Evolutionary conservation across 1,140 invertebrate species (phyloP).

Genomic region (Druon quercuslanigerum): DNA sequence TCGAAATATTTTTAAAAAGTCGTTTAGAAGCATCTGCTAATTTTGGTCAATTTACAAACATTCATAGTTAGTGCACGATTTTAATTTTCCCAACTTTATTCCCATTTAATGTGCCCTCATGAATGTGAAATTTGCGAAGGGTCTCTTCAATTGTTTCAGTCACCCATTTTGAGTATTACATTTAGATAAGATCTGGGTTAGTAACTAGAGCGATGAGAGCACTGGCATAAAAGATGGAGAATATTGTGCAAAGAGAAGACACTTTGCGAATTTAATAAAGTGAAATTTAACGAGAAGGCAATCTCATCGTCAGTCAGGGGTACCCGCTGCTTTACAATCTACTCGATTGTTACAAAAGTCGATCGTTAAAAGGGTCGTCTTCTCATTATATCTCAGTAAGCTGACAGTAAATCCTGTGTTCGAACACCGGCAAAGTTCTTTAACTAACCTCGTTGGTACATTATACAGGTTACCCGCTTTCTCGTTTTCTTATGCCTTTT

Average conservation of each 20-base stretch:
- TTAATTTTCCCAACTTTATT: too few relatives aligned
- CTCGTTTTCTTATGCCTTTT: slow-evolving; percentile 5
- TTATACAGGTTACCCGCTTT: background rate
- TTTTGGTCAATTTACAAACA: too few relatives aligned
- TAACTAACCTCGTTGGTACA: slow-evolving; percentile 48
- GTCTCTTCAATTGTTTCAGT: too few relatives aligned
- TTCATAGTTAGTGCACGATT: too few relatives aligned
- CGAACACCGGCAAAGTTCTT: slow-evolving; percentile 52
- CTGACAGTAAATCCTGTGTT: slow-evolving; percentile 53
- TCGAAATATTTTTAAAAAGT: too few relatives aligned
- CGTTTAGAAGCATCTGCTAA: too few relatives aligned
- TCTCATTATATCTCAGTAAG: slow-evolving; percentile 58
- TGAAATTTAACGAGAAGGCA: slow-evolving; percentile 25
- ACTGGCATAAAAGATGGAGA: background rate
- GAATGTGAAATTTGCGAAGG: too few relatives aligned
- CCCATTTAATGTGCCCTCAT: too few relatives aligned
- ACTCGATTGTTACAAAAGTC: slow-evolving; percentile 52
- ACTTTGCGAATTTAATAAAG: slow-evolving; percentile 16
- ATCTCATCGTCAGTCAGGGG: slow-evolving; percentile 14
- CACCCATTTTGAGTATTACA: background rate
- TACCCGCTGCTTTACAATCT: slow-evolving; percentile 34
- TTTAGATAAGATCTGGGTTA: background rate
- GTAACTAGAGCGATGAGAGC: background rate
- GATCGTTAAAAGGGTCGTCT: slow-evolving; percentile 57
- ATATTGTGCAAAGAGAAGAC: slow-evolving; percentile 17